Base-by-base conservation (phyloP, 1,140 invertebrate genomes). In the Marisa cornuarietis region DNA sequence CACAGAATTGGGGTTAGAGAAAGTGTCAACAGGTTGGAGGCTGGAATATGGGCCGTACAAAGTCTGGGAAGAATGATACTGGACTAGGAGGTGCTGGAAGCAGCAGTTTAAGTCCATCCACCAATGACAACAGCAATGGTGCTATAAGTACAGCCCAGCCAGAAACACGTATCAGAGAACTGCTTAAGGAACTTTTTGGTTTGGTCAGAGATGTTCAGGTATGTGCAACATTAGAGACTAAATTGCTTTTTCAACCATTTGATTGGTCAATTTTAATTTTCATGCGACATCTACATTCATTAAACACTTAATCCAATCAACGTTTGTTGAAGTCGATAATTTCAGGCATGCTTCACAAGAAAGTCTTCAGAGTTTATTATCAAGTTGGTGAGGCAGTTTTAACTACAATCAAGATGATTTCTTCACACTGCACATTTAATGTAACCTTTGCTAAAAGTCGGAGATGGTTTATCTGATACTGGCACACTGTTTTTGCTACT, bases 171-270 rank as follows among this genome's bases (percentile, higher is more conserved):
- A 85, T 90, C 31, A 88, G 96, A 93, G 96, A 97, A 85, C 93
- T 95, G 58, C 89, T 97, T 20, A 95, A 95, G 87, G 93, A 94
- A 58, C 91, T 97, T 10, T 94, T 95, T 85, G 93, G 93, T 71
- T 89, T 96, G 13, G 93, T 96, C 58, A 94, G 95, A 88, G 94
- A 97, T 76, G 94, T 97, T 84, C 89, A 90, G 89, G 89, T 90
- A 82, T 71, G 63, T 71, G 81, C 54, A 20, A 65, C 26, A 58
- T 42, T 71, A 58, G 49, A 52, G 22, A 58, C 52, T 18, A 31
- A 9, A 51, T 24, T 20, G 31, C 51, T 66, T 20, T 52, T n/a
- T 22, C 18, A 31, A 22, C 14, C 63, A 14, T 14, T 10, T 49
- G 16, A 20, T 11, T 73, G 79, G 26, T 24, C 52, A 51, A 42